These are phyloP conservation scores for Lepus oiostolus DNA, from an alignment of 2,797 vertebrate genomes.

Conservation along the genomic window DNA sequence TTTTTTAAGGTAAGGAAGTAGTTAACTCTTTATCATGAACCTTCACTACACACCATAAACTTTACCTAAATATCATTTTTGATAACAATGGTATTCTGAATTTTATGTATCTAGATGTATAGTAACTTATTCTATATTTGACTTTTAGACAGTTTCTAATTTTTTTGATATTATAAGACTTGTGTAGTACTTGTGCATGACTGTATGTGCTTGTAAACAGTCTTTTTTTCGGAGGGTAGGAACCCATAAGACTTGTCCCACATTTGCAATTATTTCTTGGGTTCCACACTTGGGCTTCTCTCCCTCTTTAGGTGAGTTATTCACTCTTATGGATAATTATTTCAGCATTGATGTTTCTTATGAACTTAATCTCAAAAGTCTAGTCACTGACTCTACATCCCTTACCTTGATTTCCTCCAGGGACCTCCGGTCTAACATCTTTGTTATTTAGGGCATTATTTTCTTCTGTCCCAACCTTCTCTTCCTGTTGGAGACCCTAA, in stretches of 20 bases:
- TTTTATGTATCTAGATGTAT: not conserved
- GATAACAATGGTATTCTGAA: not conserved
- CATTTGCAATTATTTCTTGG: constrained; percentile 8
- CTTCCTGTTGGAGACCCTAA: not conserved
- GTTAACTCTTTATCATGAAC: constrained; percentile 6
- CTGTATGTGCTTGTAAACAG: not conserved
- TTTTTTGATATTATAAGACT: not conserved
- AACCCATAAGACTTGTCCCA: not conserved
- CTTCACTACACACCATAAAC: not conserved
- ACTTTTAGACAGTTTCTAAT: constrained; percentile 2
- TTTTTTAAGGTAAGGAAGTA: not conserved
- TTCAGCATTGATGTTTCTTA: constrained; percentile 18
- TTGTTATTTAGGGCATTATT: constrained; percentile 24
- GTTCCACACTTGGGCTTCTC: not conserved
- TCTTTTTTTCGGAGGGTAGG: constrained; percentile 68
- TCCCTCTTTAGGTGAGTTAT: not conserved
- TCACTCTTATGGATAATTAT: not conserved
- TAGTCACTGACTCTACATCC: constrained; percentile 39
- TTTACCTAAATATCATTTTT: constrained; percentile 34
- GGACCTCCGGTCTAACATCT: not conserved
- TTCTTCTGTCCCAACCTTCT: not conserved
- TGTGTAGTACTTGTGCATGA: not conserved
- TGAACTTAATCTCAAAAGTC: constrained; percentile 21
- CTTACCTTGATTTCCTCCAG: not conserved
- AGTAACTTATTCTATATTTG: not conserved